Conservation (phyloP, 2,113 vertebrate species). For the Eonycteris spelaea region DNA sequence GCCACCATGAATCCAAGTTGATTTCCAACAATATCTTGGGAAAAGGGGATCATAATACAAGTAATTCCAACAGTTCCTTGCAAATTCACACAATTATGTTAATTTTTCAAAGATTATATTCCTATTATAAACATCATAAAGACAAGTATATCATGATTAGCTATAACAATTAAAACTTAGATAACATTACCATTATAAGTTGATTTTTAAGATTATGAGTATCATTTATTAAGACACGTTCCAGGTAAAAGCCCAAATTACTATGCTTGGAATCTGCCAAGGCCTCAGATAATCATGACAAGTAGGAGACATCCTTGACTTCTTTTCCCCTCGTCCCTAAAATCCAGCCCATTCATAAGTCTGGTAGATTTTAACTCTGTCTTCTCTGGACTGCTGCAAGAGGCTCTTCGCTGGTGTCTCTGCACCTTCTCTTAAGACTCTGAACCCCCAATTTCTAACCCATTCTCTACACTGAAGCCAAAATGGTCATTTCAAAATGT, state of each 20-base stretch:
- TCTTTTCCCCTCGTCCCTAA: not conserved
- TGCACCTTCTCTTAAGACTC: not conserved
- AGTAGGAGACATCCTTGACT: not conserved
- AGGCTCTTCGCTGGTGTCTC: not conserved
- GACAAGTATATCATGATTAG: not conserved
- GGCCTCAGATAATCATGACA: not conserved
- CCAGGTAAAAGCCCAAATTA: not conserved
- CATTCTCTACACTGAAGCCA: not conserved
- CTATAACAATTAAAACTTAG: not conserved
- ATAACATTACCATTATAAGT: not conserved
- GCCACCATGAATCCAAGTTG: not conserved
- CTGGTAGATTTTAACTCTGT: not conserved
- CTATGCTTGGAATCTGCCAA: not conserved
- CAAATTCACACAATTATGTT: not conserved
- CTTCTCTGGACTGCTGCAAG: not conserved
- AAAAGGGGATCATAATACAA: not conserved
- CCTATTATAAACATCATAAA: not conserved
- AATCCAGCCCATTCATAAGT: not conserved
- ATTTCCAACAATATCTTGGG: not conserved
- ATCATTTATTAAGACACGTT: not conserved
- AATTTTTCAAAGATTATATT: constrained; percentile 10
- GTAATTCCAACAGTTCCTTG: not conserved
- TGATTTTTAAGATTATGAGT: not conserved
- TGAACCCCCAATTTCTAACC: not conserved
- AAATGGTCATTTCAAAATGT: not conserved